Conservation (phyloP, 2,888 invertebrate genomes). For the Drosophila parthenogenetica region DNA sequence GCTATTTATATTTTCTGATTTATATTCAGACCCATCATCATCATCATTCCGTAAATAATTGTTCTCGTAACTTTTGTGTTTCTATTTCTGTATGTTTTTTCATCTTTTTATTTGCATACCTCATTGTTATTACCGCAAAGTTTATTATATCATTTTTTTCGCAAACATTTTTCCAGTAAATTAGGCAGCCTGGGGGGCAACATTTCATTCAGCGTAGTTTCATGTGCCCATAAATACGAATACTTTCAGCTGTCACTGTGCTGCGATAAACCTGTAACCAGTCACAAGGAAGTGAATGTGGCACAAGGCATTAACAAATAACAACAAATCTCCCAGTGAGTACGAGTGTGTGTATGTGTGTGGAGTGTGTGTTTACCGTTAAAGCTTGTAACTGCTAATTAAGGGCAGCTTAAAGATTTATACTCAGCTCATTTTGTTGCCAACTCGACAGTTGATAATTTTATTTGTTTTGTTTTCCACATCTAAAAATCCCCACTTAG, state of each 20-base stretch:
- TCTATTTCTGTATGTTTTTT: neutral
- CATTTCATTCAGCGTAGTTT: conserved; percentile 24
- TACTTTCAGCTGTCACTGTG: conserved; percentile 37
- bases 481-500: neutral
- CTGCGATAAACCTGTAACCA: conserved; percentile 43
- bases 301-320: conserved; percentile 47
- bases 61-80: neutral
- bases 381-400: conserved; percentile 26
- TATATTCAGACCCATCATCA: neutral
- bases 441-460: conserved; percentile 11
- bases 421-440: conserved; percentile 12
- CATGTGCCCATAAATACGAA: neutral
- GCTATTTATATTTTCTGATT: neutral
- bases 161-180: conserved; percentile 43
- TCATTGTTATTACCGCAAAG: neutral
- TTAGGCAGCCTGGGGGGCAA: conserved; percentile 39
- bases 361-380: conserved; percentile 32
- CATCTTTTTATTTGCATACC: too few species aligned
- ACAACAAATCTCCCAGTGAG: neutral
- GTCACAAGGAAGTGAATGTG: conserved; percentile 61
- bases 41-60: neutral
- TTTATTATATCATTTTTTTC: conserved; percentile 10
- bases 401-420: conserved; percentile 45
- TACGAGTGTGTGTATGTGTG: too few species aligned
- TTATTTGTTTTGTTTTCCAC: conserved; percentile 9